Evolutionary conservation across 2,888 invertebrate genomes (phyloP), one percentile per base, ranked within the genome.

Genomic region (Myathropa florea): DNA sequence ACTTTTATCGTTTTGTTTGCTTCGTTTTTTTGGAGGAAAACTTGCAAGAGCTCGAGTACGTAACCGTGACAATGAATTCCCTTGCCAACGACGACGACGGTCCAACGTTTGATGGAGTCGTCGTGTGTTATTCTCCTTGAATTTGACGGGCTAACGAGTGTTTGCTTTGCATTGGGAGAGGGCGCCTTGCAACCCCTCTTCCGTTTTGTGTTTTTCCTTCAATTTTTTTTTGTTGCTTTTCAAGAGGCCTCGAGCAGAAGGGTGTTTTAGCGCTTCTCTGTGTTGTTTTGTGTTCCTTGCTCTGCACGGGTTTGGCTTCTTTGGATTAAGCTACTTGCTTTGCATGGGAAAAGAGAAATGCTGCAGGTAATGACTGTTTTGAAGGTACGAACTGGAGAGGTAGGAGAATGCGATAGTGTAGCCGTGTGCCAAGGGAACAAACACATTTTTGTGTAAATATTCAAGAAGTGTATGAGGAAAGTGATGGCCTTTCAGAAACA

Each of bases 111-210:
- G 46, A 46, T 18, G 46, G 18, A 18, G 46, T 46, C 46, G 12
- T 23, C 24, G 23, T 46, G 39, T 39, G 57, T 76, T 28, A 76
- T 57, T 57, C 24, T 57, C 24, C 57, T 23, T 24, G 14, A 80
- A 84, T 84, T 85, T 77, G 76, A 77, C 77, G 72, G 68, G 46
- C 81, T 85, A 77, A 81, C 72, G 81, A 85, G 84, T 85, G 76
- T 85, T 85, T 85, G 77, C 84, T 68, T 85, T 85, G 80, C 76
- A 67, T 77, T 85, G 68, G 68, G 71, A 80, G 61, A 65, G 84
- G 72, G 81, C 72, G 81, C 70, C 68, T 71, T n/a, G 76, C 26
- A 75, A 77, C 61, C 72, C 84, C 46, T 46, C 7, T 46, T 46
- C 18, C 46, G 46, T 46, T 46, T 18, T 18, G 18, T 46, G n/a